These are phyloP conservation scores for Lepidurus arcticus DNA, from an alignment of 1,140 invertebrate genomes.

Conservation along the genomic window DNA sequence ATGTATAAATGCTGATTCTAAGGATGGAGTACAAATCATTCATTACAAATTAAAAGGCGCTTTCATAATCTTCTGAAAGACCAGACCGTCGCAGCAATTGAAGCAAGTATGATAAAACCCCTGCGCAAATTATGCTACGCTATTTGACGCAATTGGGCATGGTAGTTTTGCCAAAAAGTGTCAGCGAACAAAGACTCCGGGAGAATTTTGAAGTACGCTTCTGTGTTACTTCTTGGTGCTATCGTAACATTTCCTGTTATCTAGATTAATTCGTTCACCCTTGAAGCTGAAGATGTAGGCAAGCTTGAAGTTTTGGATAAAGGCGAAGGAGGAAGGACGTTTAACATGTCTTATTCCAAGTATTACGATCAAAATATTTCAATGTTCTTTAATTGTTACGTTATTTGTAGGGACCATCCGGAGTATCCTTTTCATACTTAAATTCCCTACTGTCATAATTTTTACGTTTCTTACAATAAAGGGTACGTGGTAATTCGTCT, in stretches of 20 bases:
- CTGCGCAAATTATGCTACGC: constrained; percentile 71
- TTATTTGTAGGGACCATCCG: constrained; percentile 23
- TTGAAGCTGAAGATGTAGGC: constrained; percentile 51
- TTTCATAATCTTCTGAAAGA: constrained; percentile 41
- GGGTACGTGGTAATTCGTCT: too few relatives aligned
- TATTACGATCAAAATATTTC: not conserved
- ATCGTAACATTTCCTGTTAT: not conserved
- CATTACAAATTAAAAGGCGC: constrained; percentile 26
- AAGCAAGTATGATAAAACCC: constrained; percentile 57
- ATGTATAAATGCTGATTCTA: not conserved
- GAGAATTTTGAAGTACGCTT: constrained; percentile 48
- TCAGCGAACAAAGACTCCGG: constrained; percentile 61
- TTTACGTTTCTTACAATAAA: not conserved
- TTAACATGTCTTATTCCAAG: constrained; percentile 51
- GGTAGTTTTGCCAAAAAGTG: constrained; percentile 77
- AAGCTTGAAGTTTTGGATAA: constrained; percentile 52
- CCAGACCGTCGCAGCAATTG: constrained; percentile 58
- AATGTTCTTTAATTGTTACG: not conserved
- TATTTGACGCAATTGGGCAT: constrained; percentile 67
- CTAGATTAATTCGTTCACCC: constrained; percentile 55
- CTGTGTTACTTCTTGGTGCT: not conserved
- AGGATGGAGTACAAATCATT: not conserved
- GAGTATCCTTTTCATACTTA: constrained; percentile 26
- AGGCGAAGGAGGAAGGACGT: constrained; percentile 53
- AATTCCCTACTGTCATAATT: not conserved